These are phyloP conservation scores for Pantherophis guttatus DNA, from an alignment of 2,113 vertebrate genomes.

Conservation along the genomic window DNA sequence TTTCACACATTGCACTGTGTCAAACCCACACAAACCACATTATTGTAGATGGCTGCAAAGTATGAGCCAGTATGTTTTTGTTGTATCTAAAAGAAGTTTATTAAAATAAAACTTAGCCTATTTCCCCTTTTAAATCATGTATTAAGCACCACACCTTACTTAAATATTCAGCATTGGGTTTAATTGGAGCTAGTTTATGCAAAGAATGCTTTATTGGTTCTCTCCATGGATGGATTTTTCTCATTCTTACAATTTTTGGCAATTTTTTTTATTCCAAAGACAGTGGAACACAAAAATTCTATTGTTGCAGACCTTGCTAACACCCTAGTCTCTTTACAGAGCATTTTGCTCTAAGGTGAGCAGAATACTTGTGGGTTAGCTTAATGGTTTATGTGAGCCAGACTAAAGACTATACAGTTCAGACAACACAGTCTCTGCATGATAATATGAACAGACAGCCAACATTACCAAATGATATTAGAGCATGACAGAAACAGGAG, in stretches of 20 bases:
- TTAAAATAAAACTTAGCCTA: neutral
- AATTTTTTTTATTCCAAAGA: neutral
- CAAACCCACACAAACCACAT: neutral
- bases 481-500: slow-evolving; percentile 33
- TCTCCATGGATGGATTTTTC: neutral
- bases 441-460: slow-evolving; percentile 32
- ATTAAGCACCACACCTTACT: neutral
- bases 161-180: neutral
- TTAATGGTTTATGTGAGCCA: slow-evolving; percentile 6
- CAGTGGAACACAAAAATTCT: neutral
- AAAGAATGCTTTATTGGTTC: neutral
- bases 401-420: neutral
- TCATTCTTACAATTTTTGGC: neutral
- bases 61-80: neutral
- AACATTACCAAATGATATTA: slow-evolving; percentile 18
- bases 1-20: neutral
- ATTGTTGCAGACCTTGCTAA: neutral
- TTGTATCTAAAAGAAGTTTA: neutral
- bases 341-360: neutral
- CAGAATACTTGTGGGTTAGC: slow-evolving; percentile 8
- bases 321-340: neutral
- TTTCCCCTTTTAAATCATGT: neutral
- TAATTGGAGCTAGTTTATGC: neutral
- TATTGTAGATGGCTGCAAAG: neutral
- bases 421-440: neutral